These are phyloP conservation scores for Uropsilus gracilis DNA, from an alignment of 2,113 vertebrate genomes.

Conservation along the genomic window DNA sequence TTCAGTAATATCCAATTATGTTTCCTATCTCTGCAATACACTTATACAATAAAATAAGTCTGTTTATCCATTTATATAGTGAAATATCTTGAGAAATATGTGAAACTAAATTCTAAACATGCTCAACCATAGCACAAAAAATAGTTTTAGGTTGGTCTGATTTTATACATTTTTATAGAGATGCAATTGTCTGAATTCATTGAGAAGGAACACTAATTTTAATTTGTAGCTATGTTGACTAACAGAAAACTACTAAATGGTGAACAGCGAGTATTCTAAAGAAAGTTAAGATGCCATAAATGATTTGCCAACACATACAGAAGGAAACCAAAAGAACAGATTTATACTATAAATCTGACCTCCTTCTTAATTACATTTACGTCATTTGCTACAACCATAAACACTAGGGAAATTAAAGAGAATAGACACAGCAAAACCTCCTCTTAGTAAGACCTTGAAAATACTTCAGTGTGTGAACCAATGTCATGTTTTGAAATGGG, in stretches of 20 bases:
- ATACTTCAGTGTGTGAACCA: background rate
- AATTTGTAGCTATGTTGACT: background rate
- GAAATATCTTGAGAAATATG: background rate
- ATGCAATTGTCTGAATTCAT: background rate
- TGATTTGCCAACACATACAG: background rate
- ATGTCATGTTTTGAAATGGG: background rate
- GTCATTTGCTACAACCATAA: background rate
- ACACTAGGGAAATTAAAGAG: background rate
- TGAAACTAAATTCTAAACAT: background rate
- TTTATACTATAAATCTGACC: background rate
- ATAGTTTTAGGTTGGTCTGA: background rate
- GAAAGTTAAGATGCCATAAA: conserved; percentile 2
- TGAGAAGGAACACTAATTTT: background rate
- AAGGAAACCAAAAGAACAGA: background rate
- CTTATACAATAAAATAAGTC: conserved; percentile 31
- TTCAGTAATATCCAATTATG: conserved; percentile 8
- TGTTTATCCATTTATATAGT: background rate
- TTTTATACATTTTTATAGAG: background rate
- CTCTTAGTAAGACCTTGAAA: background rate
- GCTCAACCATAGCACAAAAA: background rate
- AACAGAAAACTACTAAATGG: background rate
- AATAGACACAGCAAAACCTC: background rate
- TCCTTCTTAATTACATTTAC: background rate
- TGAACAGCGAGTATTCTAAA: background rate
- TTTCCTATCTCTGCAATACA: background rate